phyloP scores from a whole-genome alignment of 2,888 invertebrate genomes.

The Brachypalpus laphriformis region DNA sequence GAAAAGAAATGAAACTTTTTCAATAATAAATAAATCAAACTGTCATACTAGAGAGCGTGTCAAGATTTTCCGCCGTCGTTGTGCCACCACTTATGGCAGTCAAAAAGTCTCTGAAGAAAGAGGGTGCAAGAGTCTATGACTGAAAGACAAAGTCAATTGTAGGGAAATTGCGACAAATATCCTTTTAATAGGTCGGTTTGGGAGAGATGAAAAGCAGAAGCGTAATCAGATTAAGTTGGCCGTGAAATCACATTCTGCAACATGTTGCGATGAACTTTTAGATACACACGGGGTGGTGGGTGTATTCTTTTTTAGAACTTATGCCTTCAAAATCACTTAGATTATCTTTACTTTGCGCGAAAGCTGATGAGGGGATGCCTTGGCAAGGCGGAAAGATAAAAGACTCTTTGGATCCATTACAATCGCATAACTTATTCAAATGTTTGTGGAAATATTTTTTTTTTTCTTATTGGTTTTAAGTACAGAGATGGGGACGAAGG shows the following conservation, averaged over 20 bases:
- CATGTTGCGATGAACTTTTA: slow-evolving; percentile 43
- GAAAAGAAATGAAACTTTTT: slow-evolving; percentile 76
- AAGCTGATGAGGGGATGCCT: neutral
- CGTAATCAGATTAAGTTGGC: slow-evolving; percentile 41
- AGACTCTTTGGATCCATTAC: slow-evolving; percentile 33
- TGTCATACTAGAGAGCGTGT: slow-evolving; percentile 80
- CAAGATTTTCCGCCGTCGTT: slow-evolving; percentile 27
- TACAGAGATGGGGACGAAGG: neutral
- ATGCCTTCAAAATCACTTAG: slow-evolving; percentile 11
- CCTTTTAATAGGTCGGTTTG: slow-evolving; percentile 52
- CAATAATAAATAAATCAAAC: slow-evolving; percentile 82
- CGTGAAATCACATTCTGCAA: slow-evolving; percentile 52
- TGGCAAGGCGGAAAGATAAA: slow-evolving; percentile 2
- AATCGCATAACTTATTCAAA: slow-evolving; percentile 45
- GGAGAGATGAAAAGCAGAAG: slow-evolving; percentile 41
- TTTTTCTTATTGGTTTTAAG: neutral
- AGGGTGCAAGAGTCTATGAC: neutral
- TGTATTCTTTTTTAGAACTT: neutral
- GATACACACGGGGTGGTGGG: slow-evolving; percentile 2
- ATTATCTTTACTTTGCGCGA: neutral
- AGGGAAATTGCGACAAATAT: slow-evolving; percentile 62
- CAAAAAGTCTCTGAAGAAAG: neutral
- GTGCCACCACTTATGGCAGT: neutral
- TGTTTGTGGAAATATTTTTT: slow-evolving; percentile 1
- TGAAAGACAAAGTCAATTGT: slow-evolving; percentile 59